Conservation (phyloP, 2,797 vertebrate species). For the Myotis vivesi region DNA sequence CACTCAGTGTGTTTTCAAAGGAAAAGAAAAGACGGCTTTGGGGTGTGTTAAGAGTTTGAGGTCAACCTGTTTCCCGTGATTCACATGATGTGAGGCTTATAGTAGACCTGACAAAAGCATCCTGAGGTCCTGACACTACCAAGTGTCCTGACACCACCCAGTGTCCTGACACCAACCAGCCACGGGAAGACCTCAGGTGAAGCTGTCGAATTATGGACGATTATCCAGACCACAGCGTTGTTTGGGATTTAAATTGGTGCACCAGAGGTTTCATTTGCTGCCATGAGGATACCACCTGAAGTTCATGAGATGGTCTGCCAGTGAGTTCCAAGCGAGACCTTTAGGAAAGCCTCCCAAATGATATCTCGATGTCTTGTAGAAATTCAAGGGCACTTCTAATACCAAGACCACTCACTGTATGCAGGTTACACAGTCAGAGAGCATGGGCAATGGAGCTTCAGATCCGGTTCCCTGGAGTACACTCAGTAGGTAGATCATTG, state of each 20-base stretch:
- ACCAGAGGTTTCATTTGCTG: neutral
- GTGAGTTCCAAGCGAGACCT: neutral
- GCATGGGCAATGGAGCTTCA: neutral
- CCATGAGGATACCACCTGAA: neutral
- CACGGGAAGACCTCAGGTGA: neutral
- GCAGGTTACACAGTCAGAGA: neutral
- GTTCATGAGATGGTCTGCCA: neutral
- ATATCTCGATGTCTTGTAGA: neutral
- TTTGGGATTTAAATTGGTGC: neutral
- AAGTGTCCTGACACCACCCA: neutral
- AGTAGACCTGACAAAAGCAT: neutral
- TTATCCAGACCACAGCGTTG: neutral
- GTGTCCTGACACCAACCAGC: neutral
- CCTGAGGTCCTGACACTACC: neutral
- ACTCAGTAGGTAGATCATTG: neutral
- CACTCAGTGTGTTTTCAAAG: neutral
- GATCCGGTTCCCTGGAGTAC: no score
- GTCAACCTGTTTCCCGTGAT: neutral
- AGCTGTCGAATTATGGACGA: neutral
- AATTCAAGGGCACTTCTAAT: neutral
- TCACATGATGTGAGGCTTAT: neutral
- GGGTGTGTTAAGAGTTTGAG: neutral
- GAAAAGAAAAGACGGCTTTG: neutral
- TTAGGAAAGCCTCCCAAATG: neutral
- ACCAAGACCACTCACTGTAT: neutral